Conservation (phyloP, 2,888 invertebrate genomes). For the Capitulum mitella region DNA sequence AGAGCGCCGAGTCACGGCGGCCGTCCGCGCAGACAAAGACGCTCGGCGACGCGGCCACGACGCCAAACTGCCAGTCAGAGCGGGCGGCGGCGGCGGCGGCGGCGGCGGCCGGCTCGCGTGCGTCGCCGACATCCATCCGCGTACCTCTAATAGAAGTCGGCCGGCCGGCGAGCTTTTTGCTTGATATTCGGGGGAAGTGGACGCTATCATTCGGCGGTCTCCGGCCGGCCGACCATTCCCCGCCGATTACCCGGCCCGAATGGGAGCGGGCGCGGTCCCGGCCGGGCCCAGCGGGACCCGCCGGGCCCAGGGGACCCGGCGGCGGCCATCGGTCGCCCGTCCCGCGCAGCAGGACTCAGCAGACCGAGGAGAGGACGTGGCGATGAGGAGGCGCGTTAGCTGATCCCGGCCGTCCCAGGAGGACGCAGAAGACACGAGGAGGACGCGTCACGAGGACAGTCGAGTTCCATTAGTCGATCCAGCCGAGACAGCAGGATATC, state of each 20-base stretch:
- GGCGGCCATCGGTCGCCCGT: too few species aligned
- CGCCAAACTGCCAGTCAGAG: constrained; percentile 10
- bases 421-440: too few species aligned
- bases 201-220: background rate
- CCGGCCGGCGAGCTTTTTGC: background rate
- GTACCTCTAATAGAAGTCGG: background rate
- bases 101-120: background rate
- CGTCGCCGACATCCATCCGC: background rate
- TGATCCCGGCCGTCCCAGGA: too few species aligned
- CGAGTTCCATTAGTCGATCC: too few species aligned
- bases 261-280: background rate
- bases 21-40: background rate
- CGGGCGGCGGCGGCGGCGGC: background rate
- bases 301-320: background rate
- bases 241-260: background rate
- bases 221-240: background rate
- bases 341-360: too few species aligned
- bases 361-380: too few species aligned
- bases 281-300: background rate
- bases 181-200: background rate
- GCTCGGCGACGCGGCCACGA: background rate
- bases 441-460: too few species aligned
- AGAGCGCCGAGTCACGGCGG: background rate
- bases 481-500: too few species aligned
- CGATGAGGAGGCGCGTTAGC: too few species aligned